Evolutionary conservation across 2,888 invertebrate species (phyloP).

Genomic region (Patella ulyssiponensis): DNA sequence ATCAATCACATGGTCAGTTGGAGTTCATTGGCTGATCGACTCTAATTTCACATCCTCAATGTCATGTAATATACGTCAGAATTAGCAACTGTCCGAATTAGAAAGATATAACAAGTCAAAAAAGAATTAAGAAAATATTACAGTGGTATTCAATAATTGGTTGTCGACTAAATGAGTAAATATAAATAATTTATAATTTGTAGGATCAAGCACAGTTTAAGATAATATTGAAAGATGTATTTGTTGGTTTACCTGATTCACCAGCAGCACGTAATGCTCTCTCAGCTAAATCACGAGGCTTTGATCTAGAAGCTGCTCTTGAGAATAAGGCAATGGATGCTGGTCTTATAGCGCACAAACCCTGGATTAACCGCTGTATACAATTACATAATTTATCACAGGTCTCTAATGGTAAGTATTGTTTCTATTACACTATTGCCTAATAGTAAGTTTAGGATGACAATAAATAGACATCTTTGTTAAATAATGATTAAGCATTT

Average conservation of each 20-base stretch:
- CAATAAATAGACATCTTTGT: neutral
- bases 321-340: conserved; percentile 62
- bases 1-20: too few relatives aligned
- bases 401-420: conserved; percentile 65
- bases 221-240: conserved; percentile 66
- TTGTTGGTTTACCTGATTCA: conserved; percentile 65
- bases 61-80: too few relatives aligned
- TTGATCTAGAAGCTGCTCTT: conserved; percentile 61
- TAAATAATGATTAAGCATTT: too few relatives aligned
- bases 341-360: conserved; percentile 66
- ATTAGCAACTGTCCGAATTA: too few relatives aligned
- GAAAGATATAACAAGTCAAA: too few relatives aligned
- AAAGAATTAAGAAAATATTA: too few relatives aligned
- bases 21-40: too few relatives aligned
- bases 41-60: too few relatives aligned
- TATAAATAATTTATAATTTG: too few relatives aligned
- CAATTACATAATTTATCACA: conserved; percentile 68
- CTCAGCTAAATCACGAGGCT: conserved; percentile 53
- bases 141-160: too few relatives aligned
- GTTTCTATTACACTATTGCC: neutral
- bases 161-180: too few relatives aligned
- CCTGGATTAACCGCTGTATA: conserved; percentile 68
- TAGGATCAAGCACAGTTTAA: conserved; percentile 65
- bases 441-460: neutral
- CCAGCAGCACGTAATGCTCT: conserved; percentile 47